Evolutionary conservation across 35 echinoderm and acorn worm genomes (phyloP).

Genomic region (Anneissia japonica): DNA sequence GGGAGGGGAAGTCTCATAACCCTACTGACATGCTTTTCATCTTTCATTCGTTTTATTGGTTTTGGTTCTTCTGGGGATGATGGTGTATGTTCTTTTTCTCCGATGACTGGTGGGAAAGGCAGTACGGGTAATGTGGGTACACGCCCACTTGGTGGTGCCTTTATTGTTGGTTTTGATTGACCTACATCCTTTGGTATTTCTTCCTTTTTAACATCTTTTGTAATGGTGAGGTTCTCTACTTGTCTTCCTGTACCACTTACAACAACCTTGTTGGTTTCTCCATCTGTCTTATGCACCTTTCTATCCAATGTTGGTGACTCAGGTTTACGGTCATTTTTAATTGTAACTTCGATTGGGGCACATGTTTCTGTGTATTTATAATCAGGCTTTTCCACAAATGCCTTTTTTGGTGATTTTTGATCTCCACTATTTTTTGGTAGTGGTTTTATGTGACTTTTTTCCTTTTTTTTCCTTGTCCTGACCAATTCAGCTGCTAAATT

Average conservation of each 20-base stretch:
- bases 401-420: constrained; percentile 4
- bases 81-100: background rate
- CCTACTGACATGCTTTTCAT: background rate
- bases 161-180: background rate
- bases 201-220: constrained; percentile 59
- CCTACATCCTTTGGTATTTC: background rate
- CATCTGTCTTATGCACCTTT: constrained; percentile 19
- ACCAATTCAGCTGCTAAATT: background rate
- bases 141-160: constrained; percentile 11
- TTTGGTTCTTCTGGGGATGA: background rate
- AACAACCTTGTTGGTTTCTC: background rate
- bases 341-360: constrained; percentile 18
- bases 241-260: background rate
- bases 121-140: constrained; percentile 39
- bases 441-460: background rate
- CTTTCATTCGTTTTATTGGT: background rate
- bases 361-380: background rate
- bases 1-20: background rate
- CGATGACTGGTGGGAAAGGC: constrained; percentile 59
- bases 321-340: constrained; percentile 43
- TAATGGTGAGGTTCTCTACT: constrained; percentile 68
- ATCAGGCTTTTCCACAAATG: constrained; percentile 6
- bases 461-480: background rate
- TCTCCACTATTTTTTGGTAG: background rate
- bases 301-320: background rate